Conservation (phyloP, 2,113 vertebrate genomes). For the Salvelinus sp. region DNA sequence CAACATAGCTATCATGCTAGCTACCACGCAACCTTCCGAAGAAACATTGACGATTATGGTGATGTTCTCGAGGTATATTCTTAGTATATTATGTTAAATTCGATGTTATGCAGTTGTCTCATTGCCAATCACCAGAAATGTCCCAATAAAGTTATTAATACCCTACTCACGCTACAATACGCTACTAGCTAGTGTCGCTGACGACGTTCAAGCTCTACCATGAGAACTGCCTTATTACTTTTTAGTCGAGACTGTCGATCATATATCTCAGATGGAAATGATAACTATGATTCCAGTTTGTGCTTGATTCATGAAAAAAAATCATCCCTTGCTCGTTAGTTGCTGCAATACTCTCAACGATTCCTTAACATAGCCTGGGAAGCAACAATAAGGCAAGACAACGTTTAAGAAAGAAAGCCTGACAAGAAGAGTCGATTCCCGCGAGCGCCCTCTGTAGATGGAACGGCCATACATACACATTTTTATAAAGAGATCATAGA, state of each 20-base stretch:
- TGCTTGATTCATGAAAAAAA: not conserved
- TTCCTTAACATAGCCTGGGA: not conserved
- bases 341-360: not conserved
- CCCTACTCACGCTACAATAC: not conserved
- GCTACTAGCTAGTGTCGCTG: not conserved
- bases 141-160: not conserved
- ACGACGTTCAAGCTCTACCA: not conserved
- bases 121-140: not conserved
- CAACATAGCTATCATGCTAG: not conserved
- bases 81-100: not conserved
- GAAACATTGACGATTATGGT: not conserved
- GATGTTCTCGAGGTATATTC: not conserved
- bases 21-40: not conserved
- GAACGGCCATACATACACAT: conserved; percentile 7
- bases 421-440: not conserved
- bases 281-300: not conserved
- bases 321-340: not conserved
- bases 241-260: not conserved
- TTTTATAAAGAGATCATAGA: no score
- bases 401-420: not conserved
- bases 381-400: not conserved
- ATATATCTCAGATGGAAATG: not conserved
- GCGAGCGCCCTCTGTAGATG: conserved; percentile 28
- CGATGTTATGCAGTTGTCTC: not conserved
- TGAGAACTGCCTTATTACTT: not conserved